A percentile compares a stretch with the other conserved stretches of the same genome.
These are phyloP conservation scores for Hedychridium roseum DNA, from an alignment of 2,888 invertebrate genomes.

Conservation along the genomic window DNA sequence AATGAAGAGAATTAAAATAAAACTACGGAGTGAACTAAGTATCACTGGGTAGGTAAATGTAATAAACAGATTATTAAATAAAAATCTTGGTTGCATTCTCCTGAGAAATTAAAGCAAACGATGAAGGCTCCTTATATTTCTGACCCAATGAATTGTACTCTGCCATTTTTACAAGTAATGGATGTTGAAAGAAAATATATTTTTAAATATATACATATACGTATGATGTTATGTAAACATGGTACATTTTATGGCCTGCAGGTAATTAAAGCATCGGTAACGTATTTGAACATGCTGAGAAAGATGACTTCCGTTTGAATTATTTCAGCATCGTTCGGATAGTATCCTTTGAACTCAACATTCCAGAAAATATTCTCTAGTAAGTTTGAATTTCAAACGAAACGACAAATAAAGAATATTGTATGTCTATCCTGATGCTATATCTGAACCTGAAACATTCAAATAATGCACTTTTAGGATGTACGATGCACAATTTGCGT, in stretches of 20 bases:
- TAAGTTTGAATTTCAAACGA: slow-evolving; percentile 31
- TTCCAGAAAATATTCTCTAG: slow-evolving; percentile 6
- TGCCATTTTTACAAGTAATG: slow-evolving; percentile 26
- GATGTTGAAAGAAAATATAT: slow-evolving; percentile 4
- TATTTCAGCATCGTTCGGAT: not conserved
- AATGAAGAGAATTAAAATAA: no score
- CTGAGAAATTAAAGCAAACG: no score
- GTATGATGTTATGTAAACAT: not conserved
- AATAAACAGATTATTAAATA: no score
- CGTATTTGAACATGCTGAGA: slow-evolving; percentile 38
- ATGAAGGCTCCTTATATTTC: no score
- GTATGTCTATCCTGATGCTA: no score
- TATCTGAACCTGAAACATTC: no score
- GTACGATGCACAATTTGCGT: no score
- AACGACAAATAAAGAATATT: no score
- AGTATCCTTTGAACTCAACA: not conserved
- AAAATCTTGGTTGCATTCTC: no score
- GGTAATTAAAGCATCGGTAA: slow-evolving; percentile 38
- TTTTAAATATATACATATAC: not conserved
- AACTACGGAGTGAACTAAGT: no score
- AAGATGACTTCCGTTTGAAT: slow-evolving; percentile 22
- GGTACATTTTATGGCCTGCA: slow-evolving; percentile 16
- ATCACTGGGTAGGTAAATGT: no score
- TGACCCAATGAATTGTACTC: slow-evolving; percentile 36
- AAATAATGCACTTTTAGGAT: no score